Evolutionary conservation across 2,888 invertebrate species (phyloP).

Genomic region (Cheilosia scutellata): DNA sequence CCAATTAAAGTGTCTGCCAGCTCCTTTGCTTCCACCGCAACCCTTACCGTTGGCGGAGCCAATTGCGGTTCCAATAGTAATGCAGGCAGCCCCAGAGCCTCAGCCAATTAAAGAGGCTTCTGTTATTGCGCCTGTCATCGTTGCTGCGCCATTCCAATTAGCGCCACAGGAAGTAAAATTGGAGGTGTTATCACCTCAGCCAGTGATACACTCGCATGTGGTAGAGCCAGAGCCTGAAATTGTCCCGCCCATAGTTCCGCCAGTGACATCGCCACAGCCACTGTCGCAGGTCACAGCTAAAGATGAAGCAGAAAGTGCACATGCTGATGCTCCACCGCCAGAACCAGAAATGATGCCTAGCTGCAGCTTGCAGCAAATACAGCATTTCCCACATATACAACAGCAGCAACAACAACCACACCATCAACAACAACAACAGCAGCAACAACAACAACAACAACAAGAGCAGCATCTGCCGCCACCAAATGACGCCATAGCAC

Average conservation of each 20-base stretch:
- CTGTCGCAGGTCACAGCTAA: conserved; percentile 2
- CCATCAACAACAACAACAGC: conserved; percentile 40
- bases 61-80: conserved; percentile 29
- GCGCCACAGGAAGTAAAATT: conserved; percentile 30
- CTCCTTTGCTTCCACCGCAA: conserved; percentile 25
- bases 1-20: conserved; percentile 28
- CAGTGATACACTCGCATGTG: conserved; percentile 76
- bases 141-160: not conserved
- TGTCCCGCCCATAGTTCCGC: not conserved
- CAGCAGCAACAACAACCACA: conserved; percentile 49
- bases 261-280: not conserved
- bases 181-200: conserved; percentile 42
- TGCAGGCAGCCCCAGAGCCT: conserved; percentile 13
- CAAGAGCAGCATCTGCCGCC: conserved; percentile 53
- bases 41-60: not conserved
- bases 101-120: conserved; percentile 16
- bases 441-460: not conserved
- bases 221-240: conserved; percentile 74
- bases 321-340: conserved; percentile 11
- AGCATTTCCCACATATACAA: conserved; percentile 52
- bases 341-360: conserved; percentile 51
- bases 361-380: conserved; percentile 61
- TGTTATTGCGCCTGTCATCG: not conserved
- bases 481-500: conserved; percentile 37
- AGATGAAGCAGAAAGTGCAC: not conserved